These are phyloP conservation scores for Cathartes aura DNA, from an alignment of 2,113 vertebrate species.

Conservation along the genomic window DNA sequence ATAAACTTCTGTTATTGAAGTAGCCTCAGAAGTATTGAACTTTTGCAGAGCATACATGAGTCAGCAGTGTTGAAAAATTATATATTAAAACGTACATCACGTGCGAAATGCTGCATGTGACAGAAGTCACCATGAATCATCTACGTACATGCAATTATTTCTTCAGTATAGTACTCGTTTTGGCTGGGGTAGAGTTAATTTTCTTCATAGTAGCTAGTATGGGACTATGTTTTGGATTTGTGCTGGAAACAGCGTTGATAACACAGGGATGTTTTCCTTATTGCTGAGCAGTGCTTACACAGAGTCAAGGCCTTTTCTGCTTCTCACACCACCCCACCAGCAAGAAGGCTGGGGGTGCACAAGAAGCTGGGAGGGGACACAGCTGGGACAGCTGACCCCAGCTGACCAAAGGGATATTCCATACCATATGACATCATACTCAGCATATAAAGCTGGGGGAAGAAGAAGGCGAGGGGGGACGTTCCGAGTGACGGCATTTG, in stretches of 20 bases:
- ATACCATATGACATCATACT: background rate
- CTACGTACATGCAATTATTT: background rate
- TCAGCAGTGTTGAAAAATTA: background rate
- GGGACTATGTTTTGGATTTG: background rate
- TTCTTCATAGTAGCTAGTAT: background rate
- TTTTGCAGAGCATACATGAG: background rate
- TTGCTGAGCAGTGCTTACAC: background rate
- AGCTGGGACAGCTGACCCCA: background rate
- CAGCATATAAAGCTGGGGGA: background rate
- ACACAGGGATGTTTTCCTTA: background rate
- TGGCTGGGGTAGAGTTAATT: background rate
- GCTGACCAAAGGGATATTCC: background rate
- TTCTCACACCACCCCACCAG: background rate
- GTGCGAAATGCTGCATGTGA: background rate
- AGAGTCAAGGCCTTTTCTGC: background rate
- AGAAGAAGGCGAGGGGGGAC: background rate
- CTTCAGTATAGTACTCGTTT: background rate
- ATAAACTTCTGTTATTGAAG: background rate
- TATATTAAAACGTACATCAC: background rate
- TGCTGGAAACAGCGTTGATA: background rate
- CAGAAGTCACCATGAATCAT: background rate
- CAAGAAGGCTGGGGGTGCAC: background rate
- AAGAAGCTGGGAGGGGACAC: background rate
- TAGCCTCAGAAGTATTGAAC: background rate
- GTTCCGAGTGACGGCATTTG: accelerated